These are phyloP conservation scores for Eupithecia subfuscata DNA, from an alignment of 2,888 invertebrate genomes.

Conservation along the genomic window DNA sequence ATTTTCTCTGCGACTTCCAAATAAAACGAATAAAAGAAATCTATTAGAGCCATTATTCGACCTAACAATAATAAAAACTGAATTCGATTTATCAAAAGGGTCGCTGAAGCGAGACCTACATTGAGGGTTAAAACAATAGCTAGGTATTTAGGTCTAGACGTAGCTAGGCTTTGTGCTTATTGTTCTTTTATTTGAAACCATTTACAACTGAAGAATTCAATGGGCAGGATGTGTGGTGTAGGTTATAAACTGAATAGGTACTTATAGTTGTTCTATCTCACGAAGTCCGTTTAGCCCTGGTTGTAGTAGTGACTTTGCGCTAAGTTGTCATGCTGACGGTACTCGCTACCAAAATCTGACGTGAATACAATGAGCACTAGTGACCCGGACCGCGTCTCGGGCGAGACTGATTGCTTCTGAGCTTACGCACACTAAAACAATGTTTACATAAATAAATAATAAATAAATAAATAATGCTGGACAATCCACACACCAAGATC, in stretches of 20 bases:
- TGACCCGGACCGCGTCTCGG: no score
- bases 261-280: no score
- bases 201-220: constrained; percentile 33
- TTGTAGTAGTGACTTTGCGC: no score
- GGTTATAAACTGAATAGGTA: neutral
- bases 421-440: no score
- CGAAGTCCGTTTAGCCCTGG: no score
- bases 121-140: constrained; percentile 20
- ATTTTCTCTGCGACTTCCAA: neutral
- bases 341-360: no score
- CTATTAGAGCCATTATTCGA: constrained; percentile 5
- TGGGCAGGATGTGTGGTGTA: constrained; percentile 18
- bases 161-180: constrained; percentile 22
- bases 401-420: no score
- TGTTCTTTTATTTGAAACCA: constrained; percentile 29
- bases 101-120: constrained; percentile 8
- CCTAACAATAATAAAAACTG: constrained; percentile 7
- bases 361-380: no score
- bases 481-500: no score
- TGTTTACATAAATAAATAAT: no score
- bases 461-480: no score
- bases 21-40: neutral
- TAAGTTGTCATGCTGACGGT: no score
- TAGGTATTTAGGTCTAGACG: constrained; percentile 25
- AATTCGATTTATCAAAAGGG: constrained; percentile 7